Conservation (phyloP, 2,113 vertebrate species). For the Tinamus guttatus region DNA sequence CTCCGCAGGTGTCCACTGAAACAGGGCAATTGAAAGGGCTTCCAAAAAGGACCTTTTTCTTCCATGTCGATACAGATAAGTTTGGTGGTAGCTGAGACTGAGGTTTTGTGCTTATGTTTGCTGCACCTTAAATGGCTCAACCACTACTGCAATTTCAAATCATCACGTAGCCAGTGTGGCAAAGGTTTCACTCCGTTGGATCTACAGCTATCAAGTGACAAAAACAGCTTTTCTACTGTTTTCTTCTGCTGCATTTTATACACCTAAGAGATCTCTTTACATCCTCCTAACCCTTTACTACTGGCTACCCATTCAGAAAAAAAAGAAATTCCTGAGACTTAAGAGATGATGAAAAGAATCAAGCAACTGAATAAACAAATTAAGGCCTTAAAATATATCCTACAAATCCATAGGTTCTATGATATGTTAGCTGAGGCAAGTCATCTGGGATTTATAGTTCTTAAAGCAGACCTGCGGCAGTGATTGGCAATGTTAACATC, state of each 20-base stretch:
- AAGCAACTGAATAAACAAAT: background rate
- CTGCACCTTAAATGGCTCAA: background rate
- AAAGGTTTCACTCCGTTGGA: background rate
- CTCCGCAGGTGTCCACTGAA: background rate
- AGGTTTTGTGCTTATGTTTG: background rate
- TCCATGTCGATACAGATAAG: accelerated
- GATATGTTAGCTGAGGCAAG: background rate
- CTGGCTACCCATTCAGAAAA: background rate
- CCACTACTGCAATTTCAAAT: background rate
- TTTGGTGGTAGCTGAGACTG: background rate
- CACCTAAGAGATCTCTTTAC: background rate
- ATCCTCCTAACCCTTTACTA: background rate
- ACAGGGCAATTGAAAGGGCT: background rate
- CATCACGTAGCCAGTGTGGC: background rate
- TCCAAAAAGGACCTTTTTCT: background rate
- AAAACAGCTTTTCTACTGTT: background rate
- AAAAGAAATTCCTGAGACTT: background rate
- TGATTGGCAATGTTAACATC: background rate
- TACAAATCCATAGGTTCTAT: background rate
- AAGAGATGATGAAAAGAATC: background rate
- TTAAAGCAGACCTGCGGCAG: background rate
- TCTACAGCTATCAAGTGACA: background rate
- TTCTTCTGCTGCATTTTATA: background rate
- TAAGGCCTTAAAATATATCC: background rate
- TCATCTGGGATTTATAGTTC: background rate